Evolutionary conservation across 2,113 vertebrate genomes (phyloP).

Genomic region (Theristicus caerulescens): DNA sequence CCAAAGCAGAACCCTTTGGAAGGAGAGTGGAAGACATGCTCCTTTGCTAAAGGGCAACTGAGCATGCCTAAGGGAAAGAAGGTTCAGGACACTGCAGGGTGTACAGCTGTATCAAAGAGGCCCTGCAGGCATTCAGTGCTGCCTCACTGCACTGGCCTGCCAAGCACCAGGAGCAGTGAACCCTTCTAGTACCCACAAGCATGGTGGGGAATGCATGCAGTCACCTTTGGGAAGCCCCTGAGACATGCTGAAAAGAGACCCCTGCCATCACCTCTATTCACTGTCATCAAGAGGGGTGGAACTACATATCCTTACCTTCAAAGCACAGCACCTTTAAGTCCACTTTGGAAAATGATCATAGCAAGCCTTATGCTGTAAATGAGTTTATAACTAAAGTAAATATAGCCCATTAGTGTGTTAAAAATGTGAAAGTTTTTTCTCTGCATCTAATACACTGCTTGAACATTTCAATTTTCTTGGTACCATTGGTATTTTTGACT

Average conservation of each 20-base stretch:
- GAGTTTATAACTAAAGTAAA: neutral
- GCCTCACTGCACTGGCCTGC: neutral
- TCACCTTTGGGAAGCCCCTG: neutral
- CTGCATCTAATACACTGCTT: neutral
- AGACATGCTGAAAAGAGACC: neutral
- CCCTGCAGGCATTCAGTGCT: neutral
- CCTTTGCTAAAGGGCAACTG: neutral
- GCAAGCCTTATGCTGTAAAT: neutral
- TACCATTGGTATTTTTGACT: neutral
- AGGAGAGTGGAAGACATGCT: neutral
- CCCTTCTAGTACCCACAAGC: rapidly evolving
- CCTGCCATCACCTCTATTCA: neutral
- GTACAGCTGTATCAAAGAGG: too few species aligned
- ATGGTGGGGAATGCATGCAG: neutral
- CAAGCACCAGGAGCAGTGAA: neutral
- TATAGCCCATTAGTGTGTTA: neutral
- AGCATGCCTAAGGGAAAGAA: neutral
- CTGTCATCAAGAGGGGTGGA: neutral
- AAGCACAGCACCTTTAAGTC: neutral
- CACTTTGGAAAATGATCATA: neutral
- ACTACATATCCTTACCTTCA: neutral
- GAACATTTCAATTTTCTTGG: neutral
- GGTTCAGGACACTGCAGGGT: neutral
- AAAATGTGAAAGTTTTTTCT: neutral
- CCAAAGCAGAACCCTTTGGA: neutral